A percentile compares a stretch with the other conserved stretches of the same genome.
These are phyloP conservation scores for Sebastolobus alascanus DNA, from an alignment of 2,797 vertebrate genomes.

Conservation along the genomic window DNA sequence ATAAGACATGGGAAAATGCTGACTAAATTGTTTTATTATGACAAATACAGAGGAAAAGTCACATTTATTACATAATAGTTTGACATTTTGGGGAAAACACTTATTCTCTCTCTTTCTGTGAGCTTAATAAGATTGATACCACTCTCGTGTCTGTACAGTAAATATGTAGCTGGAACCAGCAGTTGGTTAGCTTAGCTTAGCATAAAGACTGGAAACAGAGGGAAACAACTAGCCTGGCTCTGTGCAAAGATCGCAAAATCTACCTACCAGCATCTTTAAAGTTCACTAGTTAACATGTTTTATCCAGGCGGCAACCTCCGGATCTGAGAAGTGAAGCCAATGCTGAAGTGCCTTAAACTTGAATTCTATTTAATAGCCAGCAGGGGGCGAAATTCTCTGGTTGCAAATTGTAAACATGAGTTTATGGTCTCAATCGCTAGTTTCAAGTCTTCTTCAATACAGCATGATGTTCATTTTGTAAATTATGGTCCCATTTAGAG, in stretches of 20 bases:
- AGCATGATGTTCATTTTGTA: too few species aligned
- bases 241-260: neutral
- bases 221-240: neutral
- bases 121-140: neutral
- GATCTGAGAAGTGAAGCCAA: too few species aligned
- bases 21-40: constrained; percentile 26
- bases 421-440: too few species aligned
- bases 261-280: neutral
- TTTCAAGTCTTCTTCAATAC: too few species aligned
- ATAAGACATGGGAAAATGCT: constrained; percentile 51
- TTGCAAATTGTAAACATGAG: neutral
- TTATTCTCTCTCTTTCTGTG: neutral
- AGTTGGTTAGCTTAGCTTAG: neutral
- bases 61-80: constrained; percentile 3
- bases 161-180: neutral
- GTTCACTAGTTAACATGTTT: neutral
- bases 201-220: neutral
- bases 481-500: too few species aligned
- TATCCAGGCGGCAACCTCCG: too few species aligned
- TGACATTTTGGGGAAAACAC: constrained; percentile 11
- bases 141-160: neutral
- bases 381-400: too few species aligned
- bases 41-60: constrained; percentile 29
- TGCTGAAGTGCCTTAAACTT: too few species aligned
- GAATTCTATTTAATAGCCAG: too few species aligned